These are phyloP conservation scores for Melieria picta DNA, from an alignment of 2,888 invertebrate genomes.

Conservation along the genomic window DNA sequence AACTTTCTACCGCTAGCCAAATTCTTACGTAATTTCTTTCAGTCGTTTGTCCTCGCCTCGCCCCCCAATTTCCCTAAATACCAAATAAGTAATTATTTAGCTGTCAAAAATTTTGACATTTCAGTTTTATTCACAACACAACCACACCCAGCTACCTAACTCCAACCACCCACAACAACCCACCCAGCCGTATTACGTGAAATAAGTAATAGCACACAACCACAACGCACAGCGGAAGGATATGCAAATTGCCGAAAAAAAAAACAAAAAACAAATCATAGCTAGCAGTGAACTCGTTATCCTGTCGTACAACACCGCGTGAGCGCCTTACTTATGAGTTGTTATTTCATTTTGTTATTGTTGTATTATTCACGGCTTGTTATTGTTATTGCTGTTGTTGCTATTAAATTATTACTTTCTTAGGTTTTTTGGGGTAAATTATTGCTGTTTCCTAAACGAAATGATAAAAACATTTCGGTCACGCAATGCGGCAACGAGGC, in stretches of 20 bases:
- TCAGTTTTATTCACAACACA: slow-evolving; percentile 46
- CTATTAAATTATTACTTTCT: slow-evolving; percentile 33
- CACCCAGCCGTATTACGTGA: not conserved
- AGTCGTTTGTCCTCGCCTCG: not conserved
- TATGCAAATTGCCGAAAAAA: slow-evolving; percentile 20
- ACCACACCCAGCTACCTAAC: too few relatives aligned
- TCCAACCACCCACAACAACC: not conserved
- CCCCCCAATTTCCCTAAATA: not conserved
- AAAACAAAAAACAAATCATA: not conserved
- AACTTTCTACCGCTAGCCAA: not conserved
- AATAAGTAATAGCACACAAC: not conserved
- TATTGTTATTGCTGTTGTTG: slow-evolving; percentile 9
- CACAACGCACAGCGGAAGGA: slow-evolving; percentile 17
- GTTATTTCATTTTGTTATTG: too few relatives aligned
- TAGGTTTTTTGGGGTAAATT: slow-evolving; percentile 10
- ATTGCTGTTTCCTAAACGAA: slow-evolving; percentile 42
- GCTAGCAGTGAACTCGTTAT: not conserved
- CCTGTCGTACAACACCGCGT: slow-evolving; percentile 1
- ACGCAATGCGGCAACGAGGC: slow-evolving; percentile 45
- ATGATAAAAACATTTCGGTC: slow-evolving; percentile 59
- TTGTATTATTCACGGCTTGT: too few relatives aligned
- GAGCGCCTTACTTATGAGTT: slow-evolving; percentile 1
- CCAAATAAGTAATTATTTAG: slow-evolving; percentile 51
- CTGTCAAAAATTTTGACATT: slow-evolving; percentile 56
- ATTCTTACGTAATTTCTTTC: not conserved